These are phyloP conservation scores for Eremobia ochroleuca DNA, from an alignment of 2,888 invertebrate species.

Conservation along the genomic window DNA sequence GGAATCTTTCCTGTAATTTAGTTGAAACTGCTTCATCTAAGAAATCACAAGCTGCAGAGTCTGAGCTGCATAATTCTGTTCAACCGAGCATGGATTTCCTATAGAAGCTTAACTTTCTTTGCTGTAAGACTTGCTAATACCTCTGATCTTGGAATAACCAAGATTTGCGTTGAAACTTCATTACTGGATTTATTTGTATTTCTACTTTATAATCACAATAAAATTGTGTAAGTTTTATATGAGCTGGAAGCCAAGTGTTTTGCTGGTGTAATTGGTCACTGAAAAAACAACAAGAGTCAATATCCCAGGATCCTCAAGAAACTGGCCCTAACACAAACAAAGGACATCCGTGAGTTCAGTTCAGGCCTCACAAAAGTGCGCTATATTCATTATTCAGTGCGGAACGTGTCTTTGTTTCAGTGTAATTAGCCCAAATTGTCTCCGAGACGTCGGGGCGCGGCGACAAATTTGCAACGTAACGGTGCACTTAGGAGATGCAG, in stretches of 20 bases:
- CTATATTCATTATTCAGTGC: slow-evolving; percentile 65
- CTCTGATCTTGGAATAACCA: slow-evolving; percentile 3
- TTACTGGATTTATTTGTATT: not conserved
- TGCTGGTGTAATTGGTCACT: not conserved
- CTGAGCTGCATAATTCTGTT: slow-evolving; percentile 12
- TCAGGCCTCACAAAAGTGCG: slow-evolving; percentile 53
- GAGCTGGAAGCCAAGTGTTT: not conserved
- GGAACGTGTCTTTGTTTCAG: slow-evolving; percentile 65
- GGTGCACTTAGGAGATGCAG: slow-evolving; percentile 64
- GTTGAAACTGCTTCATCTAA: slow-evolving; percentile 3
- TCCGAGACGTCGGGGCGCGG: slow-evolving; percentile 58
- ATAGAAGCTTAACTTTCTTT: slow-evolving; percentile 11
- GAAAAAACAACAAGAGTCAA: not conserved
- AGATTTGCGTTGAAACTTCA: not conserved
- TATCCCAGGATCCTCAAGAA: not conserved
- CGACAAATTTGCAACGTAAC: slow-evolving; percentile 69
- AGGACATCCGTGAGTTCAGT: slow-evolving; percentile 21
- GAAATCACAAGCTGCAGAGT: slow-evolving; percentile 17
- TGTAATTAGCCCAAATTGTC: slow-evolving; percentile 71
- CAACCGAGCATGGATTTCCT: slow-evolving; percentile 24
- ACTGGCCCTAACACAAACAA: not conserved
- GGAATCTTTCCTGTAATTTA: not conserved
- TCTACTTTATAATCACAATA: not conserved
- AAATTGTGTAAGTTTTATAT: not conserved
- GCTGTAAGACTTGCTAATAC: slow-evolving; percentile 10